Evolutionary conservation across 2,113 vertebrate species (phyloP).

Genomic region (Drymodes brunneopygia): DNA sequence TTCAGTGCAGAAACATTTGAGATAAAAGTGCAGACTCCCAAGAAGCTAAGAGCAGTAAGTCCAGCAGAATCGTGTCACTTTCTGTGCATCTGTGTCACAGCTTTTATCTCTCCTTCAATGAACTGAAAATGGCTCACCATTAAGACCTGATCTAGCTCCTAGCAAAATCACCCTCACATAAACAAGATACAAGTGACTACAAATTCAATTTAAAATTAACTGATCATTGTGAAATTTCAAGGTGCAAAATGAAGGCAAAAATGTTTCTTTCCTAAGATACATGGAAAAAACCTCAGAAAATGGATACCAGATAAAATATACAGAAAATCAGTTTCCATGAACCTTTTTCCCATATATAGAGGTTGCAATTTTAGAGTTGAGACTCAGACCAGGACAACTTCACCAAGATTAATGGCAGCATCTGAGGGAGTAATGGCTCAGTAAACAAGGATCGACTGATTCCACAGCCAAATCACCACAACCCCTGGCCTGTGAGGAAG

Average conservation of each 20-base stretch:
- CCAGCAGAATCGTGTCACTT: background rate
- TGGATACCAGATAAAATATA: background rate
- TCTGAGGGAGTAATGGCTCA: background rate
- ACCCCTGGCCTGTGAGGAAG: background rate
- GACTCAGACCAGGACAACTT: background rate
- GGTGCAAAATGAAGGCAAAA: background rate
- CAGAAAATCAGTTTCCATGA: background rate
- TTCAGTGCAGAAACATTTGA: background rate
- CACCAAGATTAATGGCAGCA: background rate
- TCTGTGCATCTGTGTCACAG: background rate
- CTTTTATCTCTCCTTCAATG: background rate
- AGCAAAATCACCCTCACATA: background rate
- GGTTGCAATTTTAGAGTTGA: background rate
- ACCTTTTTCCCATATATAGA: background rate
- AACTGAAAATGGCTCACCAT: background rate
- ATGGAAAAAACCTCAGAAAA: background rate
- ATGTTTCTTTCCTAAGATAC: background rate
- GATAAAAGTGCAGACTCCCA: background rate
- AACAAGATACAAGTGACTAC: background rate
- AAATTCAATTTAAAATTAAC: background rate
- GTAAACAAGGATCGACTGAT: fast-evolving
- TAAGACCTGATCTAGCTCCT: background rate
- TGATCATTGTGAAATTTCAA: background rate
- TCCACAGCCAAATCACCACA: background rate
- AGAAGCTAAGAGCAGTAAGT: background rate